phyloP scores from a whole-genome alignment of 2,888 invertebrate genomes.

The Dromius quadrimaculatus region DNA sequence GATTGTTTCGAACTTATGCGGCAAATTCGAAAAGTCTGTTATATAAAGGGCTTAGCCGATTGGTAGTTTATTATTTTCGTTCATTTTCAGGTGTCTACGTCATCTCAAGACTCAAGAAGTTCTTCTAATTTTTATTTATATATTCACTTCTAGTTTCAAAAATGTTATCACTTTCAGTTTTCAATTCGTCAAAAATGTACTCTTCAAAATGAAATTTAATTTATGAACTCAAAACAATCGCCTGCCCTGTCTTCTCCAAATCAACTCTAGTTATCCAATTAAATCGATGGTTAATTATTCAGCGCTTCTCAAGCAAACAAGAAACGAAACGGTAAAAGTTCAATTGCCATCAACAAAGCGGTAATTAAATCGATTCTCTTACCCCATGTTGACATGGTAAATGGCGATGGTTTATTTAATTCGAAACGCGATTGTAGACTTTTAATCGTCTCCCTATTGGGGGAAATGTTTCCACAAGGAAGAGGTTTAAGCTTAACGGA shows the following conservation, averaged over 20 bases:
- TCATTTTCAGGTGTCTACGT: too few species aligned
- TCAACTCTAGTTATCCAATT: constrained; percentile 24
- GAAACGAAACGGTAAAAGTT: constrained; percentile 12
- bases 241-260: not conserved
- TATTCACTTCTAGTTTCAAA: too few species aligned
- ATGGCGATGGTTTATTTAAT: constrained; percentile 47
- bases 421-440: constrained; percentile 14
- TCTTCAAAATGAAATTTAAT: constrained; percentile 14
- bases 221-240: constrained; percentile 29
- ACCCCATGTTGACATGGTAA: constrained; percentile 38
- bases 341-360: constrained; percentile 22
- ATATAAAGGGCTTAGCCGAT: too few species aligned
- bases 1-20: too few species aligned
- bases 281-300: constrained; percentile 28
- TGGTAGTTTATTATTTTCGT: too few species aligned
- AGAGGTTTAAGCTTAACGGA: not conserved
- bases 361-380: constrained; percentile 42
- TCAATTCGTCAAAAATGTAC: too few species aligned
- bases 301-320: constrained; percentile 19
- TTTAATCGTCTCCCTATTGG: not conserved
- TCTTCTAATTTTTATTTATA: too few species aligned
- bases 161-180: too few species aligned
- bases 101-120: too few species aligned
- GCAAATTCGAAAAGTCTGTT: too few species aligned
- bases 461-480: not conserved